phyloP scores from a whole-genome alignment of 1,140 invertebrate species.

The Drosophila athabasca region DNA sequence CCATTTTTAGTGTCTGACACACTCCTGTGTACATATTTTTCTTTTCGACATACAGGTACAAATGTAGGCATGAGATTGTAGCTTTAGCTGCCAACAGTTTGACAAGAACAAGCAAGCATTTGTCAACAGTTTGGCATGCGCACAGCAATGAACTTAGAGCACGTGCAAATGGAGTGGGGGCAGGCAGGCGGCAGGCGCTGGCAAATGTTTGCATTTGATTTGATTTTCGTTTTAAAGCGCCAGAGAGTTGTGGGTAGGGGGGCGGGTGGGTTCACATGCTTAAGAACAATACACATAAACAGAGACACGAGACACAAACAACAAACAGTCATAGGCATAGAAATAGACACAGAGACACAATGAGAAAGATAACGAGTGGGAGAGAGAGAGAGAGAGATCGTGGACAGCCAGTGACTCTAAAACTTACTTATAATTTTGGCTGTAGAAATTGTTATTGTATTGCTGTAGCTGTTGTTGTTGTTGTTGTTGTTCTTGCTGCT shows the following conservation, averaged over 20 bases:
- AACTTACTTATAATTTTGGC: slow-evolving; percentile 77
- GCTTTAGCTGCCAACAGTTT: slow-evolving; percentile 18
- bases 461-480: slow-evolving; percentile 63
- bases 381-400: neutral
- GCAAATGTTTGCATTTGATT: slow-evolving; percentile 26
- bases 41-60: no score
- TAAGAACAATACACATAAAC: slow-evolving; percentile 14
- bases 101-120: slow-evolving; percentile 8
- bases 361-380: neutral
- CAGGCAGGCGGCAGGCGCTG: neutral
- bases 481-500: slow-evolving; percentile 45
- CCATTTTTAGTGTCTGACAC: no score
- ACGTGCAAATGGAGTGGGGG: slow-evolving; percentile 7
- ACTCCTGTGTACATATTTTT: no score
- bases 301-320: slow-evolving; percentile 1
- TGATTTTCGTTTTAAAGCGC: slow-evolving; percentile 25
- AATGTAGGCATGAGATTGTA: no score
- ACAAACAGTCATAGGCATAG: slow-evolving; percentile 10
- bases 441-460: slow-evolving; percentile 79
- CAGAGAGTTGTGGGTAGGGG: neutral
- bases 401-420: slow-evolving; percentile 58
- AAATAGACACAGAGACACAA: slow-evolving; percentile 18
- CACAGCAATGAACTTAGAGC: slow-evolving; percentile 21
- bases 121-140: slow-evolving; percentile 43
- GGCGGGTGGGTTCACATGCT: slow-evolving; percentile 16